Evolutionary conservation across 2,113 vertebrate genomes (phyloP), one percentile per base, ranked within the genome.

Genomic region (Silurus meridionalis): DNA sequence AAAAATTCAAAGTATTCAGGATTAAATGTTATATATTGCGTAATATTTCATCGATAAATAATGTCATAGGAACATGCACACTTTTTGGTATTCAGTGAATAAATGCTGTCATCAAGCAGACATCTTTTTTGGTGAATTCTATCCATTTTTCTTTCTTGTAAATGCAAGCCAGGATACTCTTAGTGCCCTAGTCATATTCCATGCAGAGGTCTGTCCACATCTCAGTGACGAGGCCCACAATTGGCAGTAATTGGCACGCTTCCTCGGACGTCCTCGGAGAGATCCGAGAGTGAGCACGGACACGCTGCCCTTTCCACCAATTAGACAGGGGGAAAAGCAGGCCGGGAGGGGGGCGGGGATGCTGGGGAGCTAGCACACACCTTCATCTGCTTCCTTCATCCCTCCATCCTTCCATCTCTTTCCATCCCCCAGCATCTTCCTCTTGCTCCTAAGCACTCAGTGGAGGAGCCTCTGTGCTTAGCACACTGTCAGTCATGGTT

Each of bases 221-320:
- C 93, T 95, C 94, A 95, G 93, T 92, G 93, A 91, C 89, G 85
- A 85, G 92, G 89, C 91, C 91, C 91, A 93, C 94, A 95, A 95
- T 95, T 95, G 95, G 94, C 93, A 95, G 92, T 95, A 95, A 95
- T 95, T 95, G 94, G 94, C 92, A 91, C 88, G 87, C 94, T 94
- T 92, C 92, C 91, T 92, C 25, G 92, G 90, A 92, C 91, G 91
- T 95, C 95, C 93, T 93, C 87, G 85, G 95, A 95, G 94, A 95
- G 94, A 93, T 94, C 93, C 93, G 92, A 94, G 93, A 89, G 92
- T 82, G 85, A 88, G 86, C 53, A 66, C 83, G 91, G 93, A 92
- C 92, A 89, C 92, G 92, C 92, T 94, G 93, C 94, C 94, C 94
- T 94, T 93, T 94, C 94, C 93, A 93, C 93, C 95, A 95, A 95